Base-by-base conservation (phyloP, 2,888 invertebrate genomes). In the Alviniconcha strummeri region DNA sequence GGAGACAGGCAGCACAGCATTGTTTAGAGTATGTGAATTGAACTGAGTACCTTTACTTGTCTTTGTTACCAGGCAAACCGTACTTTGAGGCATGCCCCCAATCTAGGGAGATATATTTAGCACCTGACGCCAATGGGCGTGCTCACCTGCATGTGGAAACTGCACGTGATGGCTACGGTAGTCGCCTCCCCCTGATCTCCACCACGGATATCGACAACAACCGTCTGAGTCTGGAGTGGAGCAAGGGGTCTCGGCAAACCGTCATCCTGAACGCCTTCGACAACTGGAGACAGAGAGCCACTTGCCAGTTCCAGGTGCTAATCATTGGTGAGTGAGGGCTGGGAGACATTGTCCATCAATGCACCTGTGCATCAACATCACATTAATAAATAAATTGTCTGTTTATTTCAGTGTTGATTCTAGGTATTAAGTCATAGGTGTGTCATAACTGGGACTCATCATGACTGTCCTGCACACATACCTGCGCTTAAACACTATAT, bases 41-140 rank as follows among this genome's bases (percentile, higher is more conserved):
- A 36, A 36, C 36, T 36, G 36, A 36, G 36, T 36, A 36, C 36
- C 36, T 36, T 36, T 71, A 9, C 5, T 19, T n/a, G 7, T 71
- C 9, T 71, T n/a, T 71, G 9, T 55, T 15, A 54, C 4, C 84
- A 90, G 90, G 86, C 52, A 83, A 81, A 55, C 91, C 91, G 19
- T 87, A 87, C 79, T 91, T 91, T 86, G 88, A 88, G 54, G 85
- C 87, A 81, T 91, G 91, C 84, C 91, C 91, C 2, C 80, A 87
- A 78, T 87, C 89, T 67, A 87, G 87, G 8, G 87, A 90, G 78
- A 85, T 87, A n/a, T 84, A 87, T 79, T 77, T 83, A 17, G 85
- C 89, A n/a, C 88, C 89, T 5, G 83, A 87, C 8, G 84, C 87
- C 17, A 86, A 84, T 55, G 86, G 85, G 69, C 85, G 84, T 11